A percentile compares a stretch with the other conserved stretches of the same genome.
Evolutionary conservation across 1,140 invertebrate genomes (phyloP).

Genomic region (Zaprionus davidi): DNA sequence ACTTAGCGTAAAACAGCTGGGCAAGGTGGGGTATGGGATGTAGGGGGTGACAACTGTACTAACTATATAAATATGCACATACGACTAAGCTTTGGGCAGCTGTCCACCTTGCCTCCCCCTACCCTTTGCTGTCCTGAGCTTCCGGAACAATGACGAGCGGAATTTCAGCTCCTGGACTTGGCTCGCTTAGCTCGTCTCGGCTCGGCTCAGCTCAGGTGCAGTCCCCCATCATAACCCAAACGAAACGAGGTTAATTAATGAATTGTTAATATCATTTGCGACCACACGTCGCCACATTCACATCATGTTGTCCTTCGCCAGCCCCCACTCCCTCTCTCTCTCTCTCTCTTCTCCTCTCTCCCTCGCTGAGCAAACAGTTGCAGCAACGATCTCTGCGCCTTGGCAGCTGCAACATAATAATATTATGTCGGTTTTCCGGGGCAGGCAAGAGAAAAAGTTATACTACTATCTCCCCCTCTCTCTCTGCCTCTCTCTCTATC

Average conservation of each 20-base stretch:
- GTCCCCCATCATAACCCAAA: constrained; percentile 67
- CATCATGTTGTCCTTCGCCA: constrained; percentile 38
- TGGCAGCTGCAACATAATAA: constrained; percentile 80
- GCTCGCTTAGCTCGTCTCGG: constrained; percentile 3
- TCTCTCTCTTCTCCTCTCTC: not conserved
- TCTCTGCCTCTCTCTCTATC: not conserved
- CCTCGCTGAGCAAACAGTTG: constrained; percentile 62
- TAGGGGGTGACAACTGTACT: constrained; percentile 12
- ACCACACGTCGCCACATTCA: constrained; percentile 77
- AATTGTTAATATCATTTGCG: constrained; percentile 82
- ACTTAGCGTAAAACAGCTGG: constrained; percentile 58
- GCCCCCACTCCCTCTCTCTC: not conserved
- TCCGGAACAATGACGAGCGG: constrained; percentile 66
- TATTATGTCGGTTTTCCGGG: constrained; percentile 60
- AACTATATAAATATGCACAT: constrained; percentile 77
- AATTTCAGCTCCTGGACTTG: constrained; percentile 31
- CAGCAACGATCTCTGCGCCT: constrained; percentile 72
- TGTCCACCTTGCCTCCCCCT: not conserved
- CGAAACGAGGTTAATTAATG: constrained; percentile 82
- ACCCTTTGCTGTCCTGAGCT: not conserved
- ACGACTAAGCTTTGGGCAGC: constrained; percentile 60
- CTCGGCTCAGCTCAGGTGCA: constrained; percentile 35
- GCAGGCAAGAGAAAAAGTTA: constrained; percentile 14
- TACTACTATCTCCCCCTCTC: not conserved
- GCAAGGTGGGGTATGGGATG: not conserved